Evolutionary conservation across 2,797 vertebrate species (phyloP), one percentile per base, ranked within the genome.

Genomic region (Anisognathus igniventris): DNA sequence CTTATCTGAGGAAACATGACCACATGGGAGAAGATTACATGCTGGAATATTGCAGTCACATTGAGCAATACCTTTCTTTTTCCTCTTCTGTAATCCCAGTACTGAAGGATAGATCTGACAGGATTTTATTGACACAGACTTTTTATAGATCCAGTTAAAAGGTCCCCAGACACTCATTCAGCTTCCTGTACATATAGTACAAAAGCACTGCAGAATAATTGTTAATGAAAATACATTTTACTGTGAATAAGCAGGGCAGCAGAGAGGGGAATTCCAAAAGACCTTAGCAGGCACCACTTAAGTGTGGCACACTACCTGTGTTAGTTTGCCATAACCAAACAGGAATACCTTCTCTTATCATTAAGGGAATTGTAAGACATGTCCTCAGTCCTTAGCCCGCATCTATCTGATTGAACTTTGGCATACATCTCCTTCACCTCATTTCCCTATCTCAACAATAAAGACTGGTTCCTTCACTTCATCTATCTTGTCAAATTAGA

Each of bases 1-100:
- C 95, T 97, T 97, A 96, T 96, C 96, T 97, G 73, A 96, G 94
- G 96, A 97, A 97, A 97, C 92, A 92, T 88, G 94, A 96, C 90
- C 78, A 96, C 96, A 93, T 96, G 91, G 93, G 96, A 96, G 92
- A 96, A 92, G 90, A 97, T 97, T 96, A 96, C 45, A 10, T 0
- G 12, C 62, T 94, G 95, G 95, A 97, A 96, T 96, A 97, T 83
- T 95, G 80, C 85, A 91, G 72, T 87, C 87, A 94, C 88, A 89
- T 92, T 94, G 79, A 92, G 93, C 84, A 96, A 96, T 94, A 91
- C 48, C 65, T 94, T 93, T 95, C 89, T 93, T 95, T 92, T 93
- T 91, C 88, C 81, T 92, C 71, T 76, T 75, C 90, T 83, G 37
- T 92, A 97, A 95, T 92, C 94, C 94, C 74, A 62, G 56, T 25